Evolutionary conservation across 2,888 invertebrate genomes (phyloP).

Genomic region (Baccha elongata): DNA sequence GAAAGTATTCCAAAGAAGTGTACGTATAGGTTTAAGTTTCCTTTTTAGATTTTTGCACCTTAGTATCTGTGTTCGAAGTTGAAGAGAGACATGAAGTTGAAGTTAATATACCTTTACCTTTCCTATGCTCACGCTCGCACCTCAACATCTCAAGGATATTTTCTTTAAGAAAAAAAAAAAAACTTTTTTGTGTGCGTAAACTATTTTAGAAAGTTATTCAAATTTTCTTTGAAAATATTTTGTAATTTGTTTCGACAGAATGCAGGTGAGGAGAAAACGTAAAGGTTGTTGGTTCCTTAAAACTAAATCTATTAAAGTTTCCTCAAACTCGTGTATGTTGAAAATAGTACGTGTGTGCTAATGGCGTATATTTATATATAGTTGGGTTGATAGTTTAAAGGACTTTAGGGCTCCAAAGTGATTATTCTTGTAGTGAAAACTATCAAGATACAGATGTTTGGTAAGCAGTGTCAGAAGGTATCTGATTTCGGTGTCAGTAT

Average conservation of each 20-base stretch:
- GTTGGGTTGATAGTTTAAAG: slow-evolving; percentile 32
- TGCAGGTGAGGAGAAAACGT: neutral
- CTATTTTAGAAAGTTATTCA: slow-evolving; percentile 68
- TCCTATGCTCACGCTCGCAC: neutral
- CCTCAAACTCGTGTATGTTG: slow-evolving; percentile 26
- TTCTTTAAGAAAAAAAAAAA: neutral
- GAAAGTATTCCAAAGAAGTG: slow-evolving; percentile 53
- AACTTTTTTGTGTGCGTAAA: slow-evolving; percentile 41
- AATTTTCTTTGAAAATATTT: slow-evolving; percentile 66
- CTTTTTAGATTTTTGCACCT: slow-evolving; percentile 14
- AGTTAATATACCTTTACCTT: slow-evolving; percentile 33
- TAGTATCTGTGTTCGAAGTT: slow-evolving; percentile 34
- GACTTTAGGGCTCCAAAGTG: slow-evolving; percentile 54
- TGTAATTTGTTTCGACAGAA: slow-evolving; percentile 53
- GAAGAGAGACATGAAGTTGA: slow-evolving; percentile 56
- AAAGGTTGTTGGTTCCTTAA: slow-evolving; percentile 37
- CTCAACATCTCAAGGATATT: neutral
- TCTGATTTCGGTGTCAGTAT: slow-evolving; percentile 69
- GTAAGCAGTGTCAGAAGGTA: slow-evolving; percentile 41
- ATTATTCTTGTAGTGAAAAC: slow-evolving; percentile 63
- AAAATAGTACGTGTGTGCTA: neutral
- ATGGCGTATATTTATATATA: neutral
- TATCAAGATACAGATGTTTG: slow-evolving; percentile 44
- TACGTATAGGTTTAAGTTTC: neutral
- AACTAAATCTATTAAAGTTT: slow-evolving; percentile 72